Evolutionary conservation across 2,797 vertebrate genomes (phyloP), one percentile per base, ranked within the genome.

Genomic region (Fringilla coelebs): DNA sequence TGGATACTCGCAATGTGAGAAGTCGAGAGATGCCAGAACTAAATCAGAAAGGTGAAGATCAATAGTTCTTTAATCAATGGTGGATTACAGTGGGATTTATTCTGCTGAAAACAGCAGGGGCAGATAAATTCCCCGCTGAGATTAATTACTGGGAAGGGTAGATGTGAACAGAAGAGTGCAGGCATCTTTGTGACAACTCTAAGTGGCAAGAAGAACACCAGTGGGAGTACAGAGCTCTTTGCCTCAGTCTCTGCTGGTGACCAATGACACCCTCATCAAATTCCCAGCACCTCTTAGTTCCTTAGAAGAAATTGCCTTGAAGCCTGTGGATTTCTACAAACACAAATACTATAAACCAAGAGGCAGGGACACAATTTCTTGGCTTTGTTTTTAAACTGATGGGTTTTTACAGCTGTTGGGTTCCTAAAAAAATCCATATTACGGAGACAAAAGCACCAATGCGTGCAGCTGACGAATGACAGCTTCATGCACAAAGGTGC

Each of bases 11-110:
- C 74, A 75, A 45, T 80, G 92, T 68, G 74, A 93, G 78, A 89
- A 90, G 75, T 25, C 0, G 1, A 90, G 66, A 96, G 88, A 84
- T 87, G 89, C 78, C 89, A 93, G 89, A 95, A 91, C 74, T 95
- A 83, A 95, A 94, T 78, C 88, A 90, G 85, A 92, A 86, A 93
- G 82, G 79, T 93, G 93, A 94, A 95, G 96, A 97, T 96, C 96
- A 95, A 96, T 96, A 94, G 96, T 85, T 91, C 94, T 97, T 96
- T 96, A 96, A 97, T 96, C 94, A 96, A 92, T 92, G 71, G 85
- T 88, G 85, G 92, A 95, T 94, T 95, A 89, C 82, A 91, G 61
- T 62, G 67, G 83, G 92, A 93, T 94, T 95, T 95, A 77, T 90
- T 95, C 91, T 79, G 45, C 72, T 94, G 91, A 76, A 94, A 95